Evolutionary conservation across 1,140 invertebrate species (phyloP).

Genomic region (Zophobas morio): DNA sequence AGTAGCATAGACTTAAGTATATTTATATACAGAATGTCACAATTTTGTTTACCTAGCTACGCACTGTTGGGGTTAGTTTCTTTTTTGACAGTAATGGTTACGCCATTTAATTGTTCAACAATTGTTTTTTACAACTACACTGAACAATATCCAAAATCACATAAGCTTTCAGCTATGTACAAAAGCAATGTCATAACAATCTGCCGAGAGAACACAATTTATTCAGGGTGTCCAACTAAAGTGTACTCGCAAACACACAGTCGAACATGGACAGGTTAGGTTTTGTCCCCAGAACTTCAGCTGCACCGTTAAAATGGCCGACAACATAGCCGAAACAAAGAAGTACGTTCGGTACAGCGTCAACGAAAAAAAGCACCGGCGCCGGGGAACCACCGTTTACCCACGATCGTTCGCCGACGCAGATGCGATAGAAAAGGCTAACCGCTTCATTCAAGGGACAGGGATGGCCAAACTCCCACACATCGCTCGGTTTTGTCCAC

Average conservation of each 20-base stretch:
- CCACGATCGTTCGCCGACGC: no score
- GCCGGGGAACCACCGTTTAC: no score
- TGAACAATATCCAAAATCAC: slow-evolving; percentile 57
- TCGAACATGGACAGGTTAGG: no score
- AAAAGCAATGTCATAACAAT: slow-evolving; percentile 47
- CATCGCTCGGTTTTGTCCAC: background rate
- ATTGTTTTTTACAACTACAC: slow-evolving; percentile 48
- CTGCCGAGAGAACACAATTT: slow-evolving; percentile 20
- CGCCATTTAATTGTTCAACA: slow-evolving; percentile 19
- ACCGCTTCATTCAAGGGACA: no score
- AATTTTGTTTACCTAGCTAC: slow-evolving; percentile 30
- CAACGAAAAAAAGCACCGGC: no score
- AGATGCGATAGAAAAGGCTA: no score
- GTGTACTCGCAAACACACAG: no score
- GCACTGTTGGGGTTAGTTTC: slow-evolving; percentile 30
- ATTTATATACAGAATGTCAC: slow-evolving; percentile 35
- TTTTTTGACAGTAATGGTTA: slow-evolving; percentile 12
- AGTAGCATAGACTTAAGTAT: slow-evolving; percentile 20
- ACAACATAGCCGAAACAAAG: no score
- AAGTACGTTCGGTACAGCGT: no score
- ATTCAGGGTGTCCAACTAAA: background rate
- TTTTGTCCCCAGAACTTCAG: no score
- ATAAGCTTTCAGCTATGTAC: slow-evolving; percentile 54
- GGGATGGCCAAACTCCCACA: no score
- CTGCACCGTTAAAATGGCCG: no score